Percentiles rank a stretch among this genome's conserved stretches.
These are phyloP conservation scores for Chloroceryle inda DNA, from an alignment of 2,797 vertebrate genomes.

Conservation along the genomic window DNA sequence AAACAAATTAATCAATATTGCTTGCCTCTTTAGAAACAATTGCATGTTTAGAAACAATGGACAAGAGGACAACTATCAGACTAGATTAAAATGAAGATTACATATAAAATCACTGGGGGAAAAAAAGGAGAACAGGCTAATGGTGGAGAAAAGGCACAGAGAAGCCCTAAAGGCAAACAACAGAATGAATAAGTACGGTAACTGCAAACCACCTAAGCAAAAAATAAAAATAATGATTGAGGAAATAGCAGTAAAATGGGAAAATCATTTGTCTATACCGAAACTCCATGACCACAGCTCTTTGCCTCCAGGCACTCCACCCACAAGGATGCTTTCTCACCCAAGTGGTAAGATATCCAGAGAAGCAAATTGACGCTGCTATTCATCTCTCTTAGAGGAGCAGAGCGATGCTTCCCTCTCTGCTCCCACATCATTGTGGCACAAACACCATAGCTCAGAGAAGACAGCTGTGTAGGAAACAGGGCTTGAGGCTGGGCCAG, in stretches of 20 bases:
- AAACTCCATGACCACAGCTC: neutral
- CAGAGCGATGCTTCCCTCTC: neutral
- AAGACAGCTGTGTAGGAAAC: neutral
- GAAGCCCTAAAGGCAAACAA: slow-evolving; percentile 54
- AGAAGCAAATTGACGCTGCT: neutral
- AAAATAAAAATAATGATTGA: slow-evolving; percentile 43
- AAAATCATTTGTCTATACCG: slow-evolving; percentile 3
- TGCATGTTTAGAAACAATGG: neutral
- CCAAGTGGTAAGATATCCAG: neutral
- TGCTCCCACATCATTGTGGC: neutral
- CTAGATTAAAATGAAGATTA: slow-evolving; percentile 52
- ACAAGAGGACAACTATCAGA: slow-evolving; percentile 10
- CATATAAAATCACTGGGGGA: slow-evolving; percentile 47
- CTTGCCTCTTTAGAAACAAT: slow-evolving; percentile 13
- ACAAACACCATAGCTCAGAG: neutral
- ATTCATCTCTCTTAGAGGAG: neutral
- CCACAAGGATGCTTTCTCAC: neutral
- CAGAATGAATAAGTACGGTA: slow-evolving; percentile 40
- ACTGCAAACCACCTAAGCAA: slow-evolving; percentile 68
- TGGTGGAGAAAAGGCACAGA: slow-evolving; percentile 56
- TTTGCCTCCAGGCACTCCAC: slow-evolving; percentile 14
- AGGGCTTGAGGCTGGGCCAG: neutral
- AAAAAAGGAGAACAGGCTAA: slow-evolving; percentile 39
- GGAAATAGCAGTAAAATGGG: slow-evolving; percentile 50
- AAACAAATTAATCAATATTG: slow-evolving; percentile 14